Base-by-base conservation (phyloP, 2,888 invertebrate species). In the Sinohyriopsis cumingii region DNA sequence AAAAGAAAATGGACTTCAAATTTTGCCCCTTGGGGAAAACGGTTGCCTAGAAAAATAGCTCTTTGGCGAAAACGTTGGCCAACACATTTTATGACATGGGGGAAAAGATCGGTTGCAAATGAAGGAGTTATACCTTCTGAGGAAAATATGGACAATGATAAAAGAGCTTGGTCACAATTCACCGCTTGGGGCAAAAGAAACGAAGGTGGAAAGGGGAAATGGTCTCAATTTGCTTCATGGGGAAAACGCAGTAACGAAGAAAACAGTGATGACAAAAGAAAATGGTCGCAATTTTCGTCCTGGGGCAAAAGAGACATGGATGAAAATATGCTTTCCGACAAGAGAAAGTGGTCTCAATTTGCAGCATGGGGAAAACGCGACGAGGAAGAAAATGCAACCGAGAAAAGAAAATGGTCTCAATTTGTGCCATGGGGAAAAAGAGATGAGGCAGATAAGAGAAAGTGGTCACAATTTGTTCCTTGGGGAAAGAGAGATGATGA, bases 171-270 rank as follows among this genome's bases (percentile, higher is more conserved):
- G 76, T 60, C 69, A 7, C 53, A 65, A 53, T 77, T 77, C 45
- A 55, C 70, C 1, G 67, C 74, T 12, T 77, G 76, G 76, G 76
- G 76, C 20, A 77, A 77, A 63, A 71, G 76, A 55, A 20, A 28
- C 5, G 57, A 59, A 54, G 68, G 53, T 12, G 70, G 66, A 55
- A 75, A 75, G 59, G 59, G 74, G 62, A 68, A 68, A 15, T 75
- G 74, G 74, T 63, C 71, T 19, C 63, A 71, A 22, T 75, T 75
- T 67, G 55, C 74, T 15, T 71, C 74, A 24, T 76, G 76, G 76
- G 71, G 73, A 9, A 76, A 76, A 53, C 63, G 77, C 25, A 33
- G 59, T n/a, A 33, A 68, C 20, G 66, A 59, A 22, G 61, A 65
- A 22, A 73, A 71, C 73, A 57, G 56, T 5, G 63, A 57, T 20